phyloP scores from a whole-genome alignment of 1,140 invertebrate species.

The Acromyrmex echinatior region DNA sequence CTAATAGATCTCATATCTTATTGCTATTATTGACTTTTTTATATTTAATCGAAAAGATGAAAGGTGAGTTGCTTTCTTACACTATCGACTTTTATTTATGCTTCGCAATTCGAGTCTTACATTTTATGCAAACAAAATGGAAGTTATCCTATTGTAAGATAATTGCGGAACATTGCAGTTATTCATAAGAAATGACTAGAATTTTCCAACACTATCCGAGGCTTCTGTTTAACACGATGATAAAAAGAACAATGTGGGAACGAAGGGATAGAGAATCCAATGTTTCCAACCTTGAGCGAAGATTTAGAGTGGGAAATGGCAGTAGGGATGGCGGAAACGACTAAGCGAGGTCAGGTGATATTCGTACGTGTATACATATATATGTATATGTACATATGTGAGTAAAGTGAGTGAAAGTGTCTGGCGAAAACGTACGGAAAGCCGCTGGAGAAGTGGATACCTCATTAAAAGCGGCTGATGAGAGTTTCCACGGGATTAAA shows the following conservation, averaged over 20 bases:
- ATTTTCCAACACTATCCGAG: not conserved
- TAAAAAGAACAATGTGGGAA: slow-evolving; percentile 30
- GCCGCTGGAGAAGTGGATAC: slow-evolving; percentile 69
- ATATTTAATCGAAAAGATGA: too few species aligned
- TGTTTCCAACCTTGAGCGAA: slow-evolving; percentile 48
- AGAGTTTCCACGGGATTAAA: slow-evolving; percentile 26
- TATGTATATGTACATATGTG: not conserved
- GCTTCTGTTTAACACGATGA: slow-evolving; percentile 30
- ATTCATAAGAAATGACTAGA: not conserved
- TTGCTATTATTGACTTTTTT: too few species aligned
- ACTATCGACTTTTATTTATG: not conserved
- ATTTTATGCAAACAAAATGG: not conserved
- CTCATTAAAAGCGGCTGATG: slow-evolving; percentile 62
- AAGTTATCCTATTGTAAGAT: not conserved
- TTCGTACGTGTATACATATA: not conserved
- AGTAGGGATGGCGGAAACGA: not conserved
- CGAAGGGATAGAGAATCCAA: not conserved
- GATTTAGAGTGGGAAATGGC: slow-evolving; percentile 43
- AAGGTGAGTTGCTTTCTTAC: not conserved
- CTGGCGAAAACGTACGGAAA: slow-evolving; percentile 52
- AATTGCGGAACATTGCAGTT: not conserved
- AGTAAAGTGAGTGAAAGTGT: slow-evolving; percentile 54
- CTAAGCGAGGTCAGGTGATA: slow-evolving; percentile 36
- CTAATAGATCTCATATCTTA: too few species aligned
- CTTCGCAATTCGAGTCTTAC: too few species aligned